Conservation (phyloP, 1,140 invertebrate genomes). For the Trichomalopsis sarcophagae region DNA sequence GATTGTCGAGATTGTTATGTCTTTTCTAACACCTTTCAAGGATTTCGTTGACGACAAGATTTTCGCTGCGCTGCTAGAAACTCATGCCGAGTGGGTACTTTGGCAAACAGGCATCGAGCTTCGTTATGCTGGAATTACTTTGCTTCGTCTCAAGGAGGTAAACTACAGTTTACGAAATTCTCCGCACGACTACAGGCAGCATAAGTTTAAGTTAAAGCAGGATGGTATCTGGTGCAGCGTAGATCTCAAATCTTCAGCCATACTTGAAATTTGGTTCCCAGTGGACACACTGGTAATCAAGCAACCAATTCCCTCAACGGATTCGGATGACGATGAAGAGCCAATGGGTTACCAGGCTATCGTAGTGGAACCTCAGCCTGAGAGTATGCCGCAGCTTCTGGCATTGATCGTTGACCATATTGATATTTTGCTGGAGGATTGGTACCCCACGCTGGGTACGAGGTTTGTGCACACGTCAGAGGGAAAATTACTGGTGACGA, state of each 20-base stretch:
- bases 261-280: conserved; percentile 93
- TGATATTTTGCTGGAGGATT: conserved; percentile 97
- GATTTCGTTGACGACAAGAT: conserved; percentile 78
- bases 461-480: conserved; percentile 98
- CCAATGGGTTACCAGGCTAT: conserved; percentile 81
- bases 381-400: conserved; percentile 89
- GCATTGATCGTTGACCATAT: conserved; percentile 97
- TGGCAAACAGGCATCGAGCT: conserved; percentile 97
- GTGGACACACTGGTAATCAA: conserved; percentile 84
- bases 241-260: conserved; percentile 86
- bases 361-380: conserved; percentile 83
- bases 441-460: conserved; percentile 97
- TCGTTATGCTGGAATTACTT: conserved; percentile 84
- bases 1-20: conserved; percentile 86
- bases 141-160: conserved; percentile 91
- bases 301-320: conserved; percentile 73
- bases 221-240: conserved; percentile 91
- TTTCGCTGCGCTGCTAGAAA: conserved; percentile 79
- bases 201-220: conserved; percentile 83
- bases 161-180: conserved; percentile 77
- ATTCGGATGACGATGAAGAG: conserved; percentile 72
- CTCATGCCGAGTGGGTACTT: conserved; percentile 91
- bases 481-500: conserved; percentile 94
- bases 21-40: conserved; percentile 70
- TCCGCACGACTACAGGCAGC: conserved; percentile 73